Evolutionary conservation across 1,140 invertebrate genomes (phyloP).

Genomic region (Magallana angulata): DNA sequence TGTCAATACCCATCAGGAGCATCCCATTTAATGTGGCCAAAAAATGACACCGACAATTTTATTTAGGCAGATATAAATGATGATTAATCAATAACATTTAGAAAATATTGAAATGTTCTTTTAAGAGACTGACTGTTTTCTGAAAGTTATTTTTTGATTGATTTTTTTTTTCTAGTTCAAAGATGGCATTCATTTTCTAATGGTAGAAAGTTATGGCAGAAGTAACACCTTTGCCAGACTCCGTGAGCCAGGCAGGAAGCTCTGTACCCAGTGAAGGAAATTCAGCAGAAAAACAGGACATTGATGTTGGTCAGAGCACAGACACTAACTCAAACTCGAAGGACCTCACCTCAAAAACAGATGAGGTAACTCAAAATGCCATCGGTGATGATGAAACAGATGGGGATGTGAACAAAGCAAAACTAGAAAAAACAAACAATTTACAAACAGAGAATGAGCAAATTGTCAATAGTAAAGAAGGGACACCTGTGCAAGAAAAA

Average conservation of each 20-base stretch:
- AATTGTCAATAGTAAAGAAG: slow-evolving; percentile 25
- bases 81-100: too few species aligned
- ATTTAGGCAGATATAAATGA: too few species aligned
- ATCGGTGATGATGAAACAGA: slow-evolving; percentile 20
- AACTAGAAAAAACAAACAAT: background rate
- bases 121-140: too few species aligned
- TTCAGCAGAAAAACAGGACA: background rate
- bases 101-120: too few species aligned
- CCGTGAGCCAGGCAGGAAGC: background rate
- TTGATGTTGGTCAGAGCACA: too few species aligned
- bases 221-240: background rate
- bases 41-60: too few species aligned
- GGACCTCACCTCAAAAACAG: background rate
- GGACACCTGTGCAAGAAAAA: slow-evolving; percentile 8
- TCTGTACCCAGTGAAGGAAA: background rate
- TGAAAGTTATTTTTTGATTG: too few species aligned
- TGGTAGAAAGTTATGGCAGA: background rate
- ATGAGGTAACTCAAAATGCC: background rate
- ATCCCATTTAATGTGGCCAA: too few species aligned
- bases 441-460: background rate
- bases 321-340: background rate
- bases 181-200: background rate
- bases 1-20: too few species aligned
- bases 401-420: background rate
- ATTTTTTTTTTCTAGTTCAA: background rate